phyloP scores from a whole-genome alignment of 2,888 invertebrate genomes.

The Chromoteleia sp. region DNA sequence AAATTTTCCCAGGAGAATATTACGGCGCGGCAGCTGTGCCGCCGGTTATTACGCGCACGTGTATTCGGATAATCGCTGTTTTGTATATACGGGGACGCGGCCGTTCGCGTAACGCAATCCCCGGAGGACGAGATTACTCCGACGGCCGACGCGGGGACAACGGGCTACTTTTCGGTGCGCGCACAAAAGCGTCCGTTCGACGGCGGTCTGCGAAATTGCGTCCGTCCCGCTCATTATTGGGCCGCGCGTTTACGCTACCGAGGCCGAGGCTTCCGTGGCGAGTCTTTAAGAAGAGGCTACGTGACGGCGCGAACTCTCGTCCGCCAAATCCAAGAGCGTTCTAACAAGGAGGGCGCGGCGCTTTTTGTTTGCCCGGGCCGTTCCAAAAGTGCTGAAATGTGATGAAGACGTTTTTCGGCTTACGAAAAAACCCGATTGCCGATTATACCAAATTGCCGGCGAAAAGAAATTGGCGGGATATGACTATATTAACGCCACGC shows the following conservation, averaged over 20 bases:
- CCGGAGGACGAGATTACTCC: slow-evolving; percentile 57
- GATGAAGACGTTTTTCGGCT: slow-evolving; percentile 49
- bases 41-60: slow-evolving; percentile 71
- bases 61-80: slow-evolving; percentile 70
- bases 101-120: slow-evolving; percentile 30
- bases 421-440: slow-evolving; percentile 35
- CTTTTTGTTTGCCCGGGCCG: slow-evolving; percentile 22
- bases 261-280: slow-evolving; percentile 13
- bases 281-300: slow-evolving; percentile 39
- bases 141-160: slow-evolving; percentile 47
- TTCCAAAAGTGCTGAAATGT: slow-evolving; percentile 26
- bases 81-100: slow-evolving; percentile 50
- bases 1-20: slow-evolving; percentile 70
- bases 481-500: slow-evolving; percentile 44
- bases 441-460: slow-evolving; percentile 43
- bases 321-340: slow-evolving; percentile 46
- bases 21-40: slow-evolving; percentile 68
- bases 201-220: not conserved
- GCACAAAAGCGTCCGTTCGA: slow-evolving; percentile 5
- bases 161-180: slow-evolving; percentile 4
- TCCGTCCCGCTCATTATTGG: slow-evolving; percentile 30
- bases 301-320: slow-evolving; percentile 32
- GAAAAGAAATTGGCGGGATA: slow-evolving; percentile 19
- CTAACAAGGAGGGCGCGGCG: slow-evolving; percentile 16
- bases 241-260: slow-evolving; percentile 1